These are phyloP conservation scores for Tokudaia muenninki DNA, from an alignment of 2,797 vertebrate genomes.

Conservation along the genomic window DNA sequence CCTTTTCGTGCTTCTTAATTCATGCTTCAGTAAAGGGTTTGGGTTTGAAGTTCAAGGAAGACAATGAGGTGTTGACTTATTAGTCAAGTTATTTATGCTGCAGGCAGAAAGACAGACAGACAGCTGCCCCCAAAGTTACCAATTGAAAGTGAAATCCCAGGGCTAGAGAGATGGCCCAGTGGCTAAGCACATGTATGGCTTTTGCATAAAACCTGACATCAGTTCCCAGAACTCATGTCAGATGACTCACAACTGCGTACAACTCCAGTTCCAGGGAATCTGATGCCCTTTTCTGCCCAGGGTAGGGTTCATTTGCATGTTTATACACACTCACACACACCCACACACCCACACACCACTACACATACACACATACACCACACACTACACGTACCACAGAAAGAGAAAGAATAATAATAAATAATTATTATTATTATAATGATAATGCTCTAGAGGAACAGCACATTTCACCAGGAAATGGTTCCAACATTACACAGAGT, in stretches of 20 bases:
- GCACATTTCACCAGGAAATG: background rate
- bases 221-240: background rate
- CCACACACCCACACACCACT: no score
- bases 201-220: background rate
- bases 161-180: background rate
- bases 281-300: no score
- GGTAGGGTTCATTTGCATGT: background rate
- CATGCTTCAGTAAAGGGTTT: background rate
- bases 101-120: background rate
- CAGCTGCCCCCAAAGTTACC: background rate
- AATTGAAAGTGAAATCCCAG: background rate
- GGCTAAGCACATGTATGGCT: background rate
- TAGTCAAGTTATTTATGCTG: no score
- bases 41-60: background rate
- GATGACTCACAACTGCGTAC: background rate
- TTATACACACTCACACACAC: background rate
- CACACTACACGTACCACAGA: background rate
- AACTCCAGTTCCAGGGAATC: background rate
- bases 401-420: background rate
- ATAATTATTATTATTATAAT: no score
- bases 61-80: background rate
- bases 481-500: background rate
- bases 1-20: background rate
- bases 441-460: background rate
- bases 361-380: no score